Evolutionary conservation across 2,113 vertebrate species (phyloP), one percentile per base, ranked within the genome.

Genomic region (Hippocampus comes): DNA sequence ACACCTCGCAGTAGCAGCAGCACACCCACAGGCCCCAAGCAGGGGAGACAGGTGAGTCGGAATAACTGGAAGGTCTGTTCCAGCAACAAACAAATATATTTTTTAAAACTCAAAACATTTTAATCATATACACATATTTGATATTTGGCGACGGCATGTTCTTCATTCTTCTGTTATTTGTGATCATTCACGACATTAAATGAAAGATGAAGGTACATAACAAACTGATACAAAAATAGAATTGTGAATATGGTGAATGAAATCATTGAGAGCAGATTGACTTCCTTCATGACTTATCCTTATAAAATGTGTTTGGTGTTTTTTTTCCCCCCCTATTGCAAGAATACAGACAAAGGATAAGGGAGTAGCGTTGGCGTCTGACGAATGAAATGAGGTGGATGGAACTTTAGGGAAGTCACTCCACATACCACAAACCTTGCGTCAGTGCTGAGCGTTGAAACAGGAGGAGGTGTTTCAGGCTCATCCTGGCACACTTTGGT

Each of bases 21-120:
- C 92, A 96, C 94, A 46, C 95, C 96, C 6, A 93, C 95, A 41
- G 93, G 96, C 80, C 94, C 95, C 88, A 98, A 98, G 76, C 97
- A 89, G 64, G 89, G 88, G 1, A 93, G 96, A 88, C 96, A 98
- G 95, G 97, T 98, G 70, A 72, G 95, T 74, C 15, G 5, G 34
- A 38, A 38, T 38, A 38, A 38, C 34, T 38, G 34, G 34, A 38
- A 38, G 34, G 5, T 38, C 34, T 38, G 34, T 38, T 38, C 34
- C 34, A 38, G 34, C 34, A 38, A 38, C 34, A 38, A 38, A 38
- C 5, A 38, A 38, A 38, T 38, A 6, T 0, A 38, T 38, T 38
- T 38, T 38, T 38, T 38, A 0, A 34, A 38, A 38, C 34, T 38
- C 34, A 38, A 38, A 38, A 38, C 34, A 46, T 46, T 46, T 11